Base-by-base conservation (phyloP, 1,140 invertebrate genomes). In the Leptoteleia sp. region DNA sequence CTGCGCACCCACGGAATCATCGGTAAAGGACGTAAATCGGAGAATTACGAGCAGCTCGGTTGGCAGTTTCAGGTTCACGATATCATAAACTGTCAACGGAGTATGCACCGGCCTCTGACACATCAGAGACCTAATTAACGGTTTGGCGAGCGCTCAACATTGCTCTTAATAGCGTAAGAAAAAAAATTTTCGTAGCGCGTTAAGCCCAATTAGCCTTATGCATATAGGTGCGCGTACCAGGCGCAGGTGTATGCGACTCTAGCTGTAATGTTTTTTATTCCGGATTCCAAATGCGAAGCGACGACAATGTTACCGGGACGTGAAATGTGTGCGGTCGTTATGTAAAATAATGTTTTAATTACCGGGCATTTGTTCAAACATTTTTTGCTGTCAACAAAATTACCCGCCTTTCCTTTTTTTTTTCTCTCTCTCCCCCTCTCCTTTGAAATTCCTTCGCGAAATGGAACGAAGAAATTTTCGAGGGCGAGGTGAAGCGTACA, bases 91-190 rank as follows among this genome's bases (percentile, higher is more conserved):
- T 77, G 62, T 73, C 67, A 52, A 27, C 64, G 37, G 25, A 25
- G 37, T 65, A 48, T 57, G n/a, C 42, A 16, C 54, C 67, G 65
- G 72, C 68, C 65, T 76, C 59, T 65, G 62, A 72, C 71, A 81
- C 71, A 81, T 79, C 64, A 62, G 48, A 73, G 73, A 61, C 62
- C 70, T 81, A 83, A 83, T 86, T 82, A 82, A 82, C 82, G 76
- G 83, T 82, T 78, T 31, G 29, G 64, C n/a, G 16, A 43, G 62
- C 19, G 62, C 62, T 77, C 71, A 13, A 70, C 55, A 62, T 61
- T 65, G 47, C 55, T 47, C 70, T 75, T 75, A 65, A 78, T 61
- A 70, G 52, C 55, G 64, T 52, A 76, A 64, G 62, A 62, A 75
- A 75, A 57, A 76, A 84, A 82, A 83, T 80, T 47, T 81, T 72